phyloP scores from a whole-genome alignment of 2,113 vertebrate species.

The Sylvilagus bachmani region DNA sequence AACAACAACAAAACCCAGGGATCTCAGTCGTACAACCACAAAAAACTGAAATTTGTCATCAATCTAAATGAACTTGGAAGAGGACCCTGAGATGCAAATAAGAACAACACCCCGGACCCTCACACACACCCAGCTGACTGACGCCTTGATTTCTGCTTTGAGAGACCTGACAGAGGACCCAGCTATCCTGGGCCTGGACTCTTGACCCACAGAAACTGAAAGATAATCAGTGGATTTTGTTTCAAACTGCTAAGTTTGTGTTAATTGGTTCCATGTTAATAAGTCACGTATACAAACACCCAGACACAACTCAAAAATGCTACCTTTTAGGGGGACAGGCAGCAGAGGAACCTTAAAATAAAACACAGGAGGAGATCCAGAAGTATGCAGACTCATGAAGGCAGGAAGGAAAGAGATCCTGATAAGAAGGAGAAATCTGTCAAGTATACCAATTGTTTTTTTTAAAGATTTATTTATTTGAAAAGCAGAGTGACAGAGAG shows the following conservation, averaged over 20 bases:
- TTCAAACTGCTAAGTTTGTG: slow-evolving; percentile 44
- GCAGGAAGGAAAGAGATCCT: slow-evolving; percentile 15
- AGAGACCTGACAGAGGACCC: slow-evolving; percentile 24
- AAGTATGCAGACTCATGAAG: neutral
- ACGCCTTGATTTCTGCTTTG: neutral
- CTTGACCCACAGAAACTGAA: slow-evolving; percentile 11
- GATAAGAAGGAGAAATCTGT: slow-evolving; percentile 31
- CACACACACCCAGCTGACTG: neutral
- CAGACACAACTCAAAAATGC: neutral
- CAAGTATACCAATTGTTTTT: slow-evolving; percentile 27
- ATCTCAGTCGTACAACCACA: neutral
- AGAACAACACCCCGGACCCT: neutral
- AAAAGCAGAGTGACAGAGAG: no score
- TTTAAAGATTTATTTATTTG: no score
- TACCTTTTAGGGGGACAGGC: neutral
- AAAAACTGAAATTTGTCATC: slow-evolving; percentile 32
- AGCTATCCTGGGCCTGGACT: neutral
- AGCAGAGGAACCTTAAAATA: slow-evolving; percentile 23
- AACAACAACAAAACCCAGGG: neutral
- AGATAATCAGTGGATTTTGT: neutral
- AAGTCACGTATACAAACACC: slow-evolving; percentile 23
- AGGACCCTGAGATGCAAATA: neutral
- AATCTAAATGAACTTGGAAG: slow-evolving; percentile 4
- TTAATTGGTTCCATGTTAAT: neutral
- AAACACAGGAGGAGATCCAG: slow-evolving; percentile 22